Conservation (phyloP, 2,888 invertebrate species). For the Conomelus anceps region DNA sequence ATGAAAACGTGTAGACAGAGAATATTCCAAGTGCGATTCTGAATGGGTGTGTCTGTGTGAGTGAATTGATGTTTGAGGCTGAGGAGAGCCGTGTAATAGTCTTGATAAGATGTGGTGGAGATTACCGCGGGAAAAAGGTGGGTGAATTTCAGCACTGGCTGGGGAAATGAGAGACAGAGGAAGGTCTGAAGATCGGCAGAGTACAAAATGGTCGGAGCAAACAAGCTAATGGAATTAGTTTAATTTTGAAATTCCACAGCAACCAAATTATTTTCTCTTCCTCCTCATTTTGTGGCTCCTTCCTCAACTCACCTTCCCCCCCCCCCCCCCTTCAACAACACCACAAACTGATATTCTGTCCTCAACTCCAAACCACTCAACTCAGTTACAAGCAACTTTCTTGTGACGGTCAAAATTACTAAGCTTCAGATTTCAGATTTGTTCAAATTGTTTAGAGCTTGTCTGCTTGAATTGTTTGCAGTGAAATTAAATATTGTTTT, state of each 20-base stretch:
- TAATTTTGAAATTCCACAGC: background rate
- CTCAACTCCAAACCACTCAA: background rate
- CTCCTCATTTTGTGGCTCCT: background rate
- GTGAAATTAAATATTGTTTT: background rate
- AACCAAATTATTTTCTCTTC: background rate
- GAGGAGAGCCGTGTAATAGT: background rate
- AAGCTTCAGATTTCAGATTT: background rate
- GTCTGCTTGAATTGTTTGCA: background rate
- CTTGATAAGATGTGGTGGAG: background rate
- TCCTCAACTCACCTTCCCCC: too few species aligned
- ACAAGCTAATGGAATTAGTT: background rate
- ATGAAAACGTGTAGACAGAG: background rate
- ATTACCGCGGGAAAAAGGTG: background rate
- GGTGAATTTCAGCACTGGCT: background rate
- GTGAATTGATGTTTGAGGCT: background rate
- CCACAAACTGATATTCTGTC: background rate
- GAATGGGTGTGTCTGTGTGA: background rate
- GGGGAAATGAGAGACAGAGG: too few species aligned
- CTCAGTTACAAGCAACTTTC: background rate
- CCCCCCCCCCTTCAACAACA: background rate
- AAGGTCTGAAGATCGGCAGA: background rate
- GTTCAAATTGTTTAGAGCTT: background rate
- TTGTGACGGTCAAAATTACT: background rate
- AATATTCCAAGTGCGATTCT: background rate
- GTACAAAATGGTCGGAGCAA: background rate